Base-by-base conservation (phyloP, 2,113 vertebrate genomes). In the Plecotus auritus region DNA sequence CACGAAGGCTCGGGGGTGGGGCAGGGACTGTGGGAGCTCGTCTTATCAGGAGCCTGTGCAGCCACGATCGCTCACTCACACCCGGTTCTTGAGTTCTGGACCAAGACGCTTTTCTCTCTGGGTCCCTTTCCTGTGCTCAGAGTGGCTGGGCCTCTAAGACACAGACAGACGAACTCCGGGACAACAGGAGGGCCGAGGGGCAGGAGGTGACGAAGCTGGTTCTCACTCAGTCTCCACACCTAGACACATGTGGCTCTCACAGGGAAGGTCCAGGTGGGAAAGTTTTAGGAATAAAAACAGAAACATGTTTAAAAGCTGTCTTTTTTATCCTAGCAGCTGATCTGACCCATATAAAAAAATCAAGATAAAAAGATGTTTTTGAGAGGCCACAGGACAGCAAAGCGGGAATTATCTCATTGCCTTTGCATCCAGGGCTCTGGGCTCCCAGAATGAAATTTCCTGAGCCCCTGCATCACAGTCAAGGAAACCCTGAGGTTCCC, bases 211-310 rank as follows among this genome's bases (percentile, higher is more conserved):
- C 4, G 4, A 18, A 35, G 51, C 23, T 3, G 9, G n/a, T 0
- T 40, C 0, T 16, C 5, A 8, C 4, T 17, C 5, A 0, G 4
- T n/a, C n/a, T 35, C 4, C 12, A 32, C 28, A 12, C 37, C 45
- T 18, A 6, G 26, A 8, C 10, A 1, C 0, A 0, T 17, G 8
- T 0, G 2, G 23, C 32, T 32, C 1, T 54, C n/a, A 28, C 4
- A 3, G 30, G 1, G 67, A 17, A 26, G 7, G 18, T 45, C 18
- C 7, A 1, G 28, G 69, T 8, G 26, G 40, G 35, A 28, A 22
- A 10, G 17, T 10, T 30, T 6, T 1, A 45, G 13, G 45, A 30
- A 40, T 9, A 28, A 23, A 42, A 72, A 1, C 23, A 61, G n/a
- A 17, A 12, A 26, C 23, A 61, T 17, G n/a, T 47, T 49, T 70